phyloP scores from a whole-genome alignment of 2,113 vertebrate genomes.

The Osmerus eperlanus region DNA sequence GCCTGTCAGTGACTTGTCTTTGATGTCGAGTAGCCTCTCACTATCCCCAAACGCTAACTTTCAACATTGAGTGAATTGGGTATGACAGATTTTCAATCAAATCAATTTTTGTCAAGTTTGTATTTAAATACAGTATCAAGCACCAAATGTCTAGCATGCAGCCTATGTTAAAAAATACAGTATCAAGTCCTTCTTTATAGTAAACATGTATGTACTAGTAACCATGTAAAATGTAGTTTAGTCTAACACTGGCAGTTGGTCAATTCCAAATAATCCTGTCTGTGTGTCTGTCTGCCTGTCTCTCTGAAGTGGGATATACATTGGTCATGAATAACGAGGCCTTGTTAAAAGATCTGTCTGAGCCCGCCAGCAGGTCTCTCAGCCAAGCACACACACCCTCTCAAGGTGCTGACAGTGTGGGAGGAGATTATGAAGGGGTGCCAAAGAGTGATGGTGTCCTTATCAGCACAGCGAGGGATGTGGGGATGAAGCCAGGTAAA shows the following conservation, averaged over 20 bases:
- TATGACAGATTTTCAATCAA: too few species aligned
- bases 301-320: slow-evolving; percentile 22
- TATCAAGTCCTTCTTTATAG: too few species aligned
- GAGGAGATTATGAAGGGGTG: slow-evolving; percentile 62
- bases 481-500: slow-evolving; percentile 29
- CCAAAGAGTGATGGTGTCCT: slow-evolving; percentile 50
- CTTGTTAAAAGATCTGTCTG: slow-evolving; percentile 61
- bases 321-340: slow-evolving; percentile 51
- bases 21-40: too few species aligned
- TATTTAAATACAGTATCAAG: too few species aligned
- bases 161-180: too few species aligned
- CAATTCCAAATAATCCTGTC: neutral
- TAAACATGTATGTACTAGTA: too few species aligned
- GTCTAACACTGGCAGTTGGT: neutral
- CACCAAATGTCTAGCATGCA: too few species aligned
- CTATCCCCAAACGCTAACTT: too few species aligned
- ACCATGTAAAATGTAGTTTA: too few species aligned
- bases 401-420: slow-evolving; percentile 51
- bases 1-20: too few species aligned
- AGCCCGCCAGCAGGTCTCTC: slow-evolving; percentile 47
- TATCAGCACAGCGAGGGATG: slow-evolving; percentile 17
- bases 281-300: slow-evolving; percentile 5
- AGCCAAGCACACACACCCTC: slow-evolving; percentile 52
- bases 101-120: too few species aligned
- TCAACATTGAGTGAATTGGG: too few species aligned